These are phyloP conservation scores for Dasyornis broadbenti DNA, from an alignment of 2,113 vertebrate species.

Conservation along the genomic window DNA sequence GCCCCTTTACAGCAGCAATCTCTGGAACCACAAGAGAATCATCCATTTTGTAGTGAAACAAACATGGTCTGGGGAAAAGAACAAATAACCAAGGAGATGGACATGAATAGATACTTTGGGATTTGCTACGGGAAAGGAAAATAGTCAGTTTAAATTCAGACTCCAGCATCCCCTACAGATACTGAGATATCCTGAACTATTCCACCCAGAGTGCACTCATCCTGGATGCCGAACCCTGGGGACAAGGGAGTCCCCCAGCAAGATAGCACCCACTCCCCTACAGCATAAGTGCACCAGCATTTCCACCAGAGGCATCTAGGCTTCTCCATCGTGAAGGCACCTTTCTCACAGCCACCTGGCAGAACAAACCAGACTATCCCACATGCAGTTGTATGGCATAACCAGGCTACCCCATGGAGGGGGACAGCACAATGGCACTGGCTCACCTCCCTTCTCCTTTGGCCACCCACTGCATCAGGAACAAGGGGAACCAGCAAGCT, in stretches of 20 bases:
- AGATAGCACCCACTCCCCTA: background rate
- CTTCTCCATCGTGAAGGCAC: background rate
- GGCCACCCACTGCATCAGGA: accelerated
- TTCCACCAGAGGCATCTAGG: background rate
- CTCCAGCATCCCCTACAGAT: background rate
- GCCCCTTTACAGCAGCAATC: background rate
- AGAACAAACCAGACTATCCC: background rate
- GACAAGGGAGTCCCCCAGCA: background rate
- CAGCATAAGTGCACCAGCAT: accelerated
- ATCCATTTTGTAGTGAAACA: background rate
- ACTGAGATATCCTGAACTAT: background rate
- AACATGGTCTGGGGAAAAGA: background rate
- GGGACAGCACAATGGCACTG: accelerated
- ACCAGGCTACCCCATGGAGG: accelerated
- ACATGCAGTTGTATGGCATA: accelerated
- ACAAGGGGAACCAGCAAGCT: background rate
- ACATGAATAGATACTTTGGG: background rate
- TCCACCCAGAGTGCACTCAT: too few species aligned
- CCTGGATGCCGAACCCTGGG: background rate
- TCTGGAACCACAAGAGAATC: background rate
- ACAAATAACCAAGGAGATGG: background rate
- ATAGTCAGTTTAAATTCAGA: background rate
- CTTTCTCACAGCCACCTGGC: background rate
- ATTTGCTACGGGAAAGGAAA: background rate
- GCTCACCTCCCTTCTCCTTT: background rate